phyloP scores from a whole-genome alignment of 2,888 invertebrate species.

The Meliscaeva auricollis region DNA sequence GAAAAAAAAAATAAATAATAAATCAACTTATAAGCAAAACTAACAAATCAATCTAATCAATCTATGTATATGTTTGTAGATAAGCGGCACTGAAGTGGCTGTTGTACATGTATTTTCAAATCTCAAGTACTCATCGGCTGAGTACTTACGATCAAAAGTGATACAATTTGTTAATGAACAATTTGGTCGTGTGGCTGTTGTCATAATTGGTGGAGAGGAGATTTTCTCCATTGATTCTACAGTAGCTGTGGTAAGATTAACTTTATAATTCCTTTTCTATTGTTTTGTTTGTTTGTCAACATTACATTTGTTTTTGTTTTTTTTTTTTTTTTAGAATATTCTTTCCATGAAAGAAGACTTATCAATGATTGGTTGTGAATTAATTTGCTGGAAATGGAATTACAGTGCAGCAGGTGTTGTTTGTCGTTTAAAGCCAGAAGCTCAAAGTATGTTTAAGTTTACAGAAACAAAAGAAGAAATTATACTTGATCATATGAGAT shows the following conservation, averaged over 20 bases:
- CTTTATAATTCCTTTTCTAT: not conserved
- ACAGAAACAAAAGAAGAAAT: constrained; percentile 79
- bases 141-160: constrained; percentile 88
- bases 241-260: constrained; percentile 85
- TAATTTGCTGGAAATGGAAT: constrained; percentile 85
- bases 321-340: constrained; percentile 84
- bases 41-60: not conserved
- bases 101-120: constrained; percentile 89
- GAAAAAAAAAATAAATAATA: too few species aligned
- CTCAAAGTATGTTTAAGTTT: constrained; percentile 80
- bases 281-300: not conserved
- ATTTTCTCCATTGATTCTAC: constrained; percentile 87
- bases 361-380: constrained; percentile 84
- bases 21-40: not conserved
- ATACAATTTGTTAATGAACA: constrained; percentile 90
- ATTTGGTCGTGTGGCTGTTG: constrained; percentile 86
- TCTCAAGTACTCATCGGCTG: constrained; percentile 92
- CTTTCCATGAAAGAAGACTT: constrained; percentile 85
- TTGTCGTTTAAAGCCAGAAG: constrained; percentile 79
- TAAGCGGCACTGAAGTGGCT: constrained; percentile 84
- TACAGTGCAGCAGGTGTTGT: constrained; percentile 82
- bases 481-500: constrained; percentile 63
- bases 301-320: too few species aligned
- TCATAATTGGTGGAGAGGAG: constrained; percentile 90
- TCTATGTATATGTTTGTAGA: constrained; percentile 76